phyloP scores from a whole-genome alignment of 2,797 vertebrate genomes.

The Acanthurus lineatus region DNA sequence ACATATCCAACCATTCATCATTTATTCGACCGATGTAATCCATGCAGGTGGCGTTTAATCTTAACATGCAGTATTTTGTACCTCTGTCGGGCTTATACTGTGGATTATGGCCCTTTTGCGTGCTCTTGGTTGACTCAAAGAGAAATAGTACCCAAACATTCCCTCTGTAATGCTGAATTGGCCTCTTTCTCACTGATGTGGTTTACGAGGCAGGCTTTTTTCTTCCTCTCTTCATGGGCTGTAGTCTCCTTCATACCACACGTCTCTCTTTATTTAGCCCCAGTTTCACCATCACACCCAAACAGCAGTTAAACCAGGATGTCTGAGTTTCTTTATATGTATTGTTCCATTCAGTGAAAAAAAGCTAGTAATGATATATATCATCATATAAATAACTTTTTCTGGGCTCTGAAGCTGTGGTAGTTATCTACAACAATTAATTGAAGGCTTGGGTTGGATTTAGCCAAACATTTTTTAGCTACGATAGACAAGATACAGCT shows the following conservation, averaged over 20 bases:
- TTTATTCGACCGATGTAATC: neutral
- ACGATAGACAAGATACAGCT: too few relatives aligned
- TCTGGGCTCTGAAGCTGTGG: too few relatives aligned
- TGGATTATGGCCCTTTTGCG: slow-evolving; percentile 23
- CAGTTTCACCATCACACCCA: slow-evolving; percentile 64
- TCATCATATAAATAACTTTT: too few relatives aligned
- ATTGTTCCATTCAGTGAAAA: slow-evolving; percentile 34
- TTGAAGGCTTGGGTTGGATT: too few relatives aligned
- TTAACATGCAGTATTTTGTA: neutral
- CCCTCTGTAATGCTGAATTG: slow-evolving; percentile 62
- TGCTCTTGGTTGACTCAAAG: slow-evolving; percentile 44
- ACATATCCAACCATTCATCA: neutral
- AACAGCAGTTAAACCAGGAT: slow-evolving; percentile 37
- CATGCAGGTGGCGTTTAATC: neutral
- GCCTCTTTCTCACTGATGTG: slow-evolving; percentile 72
- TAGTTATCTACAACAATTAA: too few relatives aligned
- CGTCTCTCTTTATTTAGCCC: slow-evolving; percentile 66
- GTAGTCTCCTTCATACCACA: slow-evolving; percentile 58
- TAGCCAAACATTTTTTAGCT: too few relatives aligned
- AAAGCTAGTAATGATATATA: slow-evolving; percentile 25
- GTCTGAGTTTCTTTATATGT: slow-evolving; percentile 52
- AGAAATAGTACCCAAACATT: slow-evolving; percentile 49
- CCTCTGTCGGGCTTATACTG: slow-evolving; percentile 5
- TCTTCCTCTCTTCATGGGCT: slow-evolving; percentile 36
- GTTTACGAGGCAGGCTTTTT: slow-evolving; percentile 49